Conservation (phyloP, 1,140 invertebrate genomes). For the Pogonognathellus flavescens region DNA sequence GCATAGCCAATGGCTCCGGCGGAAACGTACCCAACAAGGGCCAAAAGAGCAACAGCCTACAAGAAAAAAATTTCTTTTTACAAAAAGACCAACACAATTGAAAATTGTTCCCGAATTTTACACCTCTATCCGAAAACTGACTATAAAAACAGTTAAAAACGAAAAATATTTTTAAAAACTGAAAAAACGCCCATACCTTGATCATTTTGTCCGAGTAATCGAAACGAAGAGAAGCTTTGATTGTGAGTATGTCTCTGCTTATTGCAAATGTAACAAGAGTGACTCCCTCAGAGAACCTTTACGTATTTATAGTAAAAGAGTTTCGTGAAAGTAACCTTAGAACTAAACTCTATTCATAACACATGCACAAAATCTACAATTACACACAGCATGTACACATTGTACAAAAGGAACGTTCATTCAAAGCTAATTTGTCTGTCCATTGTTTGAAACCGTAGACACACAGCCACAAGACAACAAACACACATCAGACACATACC, state of each 20-base stretch:
- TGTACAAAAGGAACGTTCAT: background rate
- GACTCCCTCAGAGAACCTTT: slow-evolving; percentile 20
- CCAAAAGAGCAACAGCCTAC: slow-evolving; percentile 50
- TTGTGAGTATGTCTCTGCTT: background rate
- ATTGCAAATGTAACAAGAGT: slow-evolving; percentile 28
- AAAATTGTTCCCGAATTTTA: too few species aligned
- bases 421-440: slow-evolving; percentile 10
- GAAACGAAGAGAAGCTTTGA: slow-evolving; percentile 21
- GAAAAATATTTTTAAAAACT: background rate
- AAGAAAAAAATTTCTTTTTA: background rate
- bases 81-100: background rate
- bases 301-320: slow-evolving; percentile 35
- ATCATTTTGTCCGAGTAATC: slow-evolving; percentile 30
- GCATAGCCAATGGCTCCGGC: slow-evolving; percentile 39
- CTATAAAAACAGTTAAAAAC: background rate
- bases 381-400: background rate
- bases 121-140: too few species aligned
- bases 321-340: slow-evolving; percentile 47
- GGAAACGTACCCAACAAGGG: slow-evolving; percentile 38
- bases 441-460: slow-evolving; percentile 34
- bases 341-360: background rate
- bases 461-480: too few species aligned
- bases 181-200: slow-evolving; percentile 30
- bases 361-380: background rate
- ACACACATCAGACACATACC: too few species aligned